Percentiles rank a stretch among this genome's conserved stretches.
Evolutionary conservation across 2,797 vertebrate species (phyloP).

Genomic region (Brachymystax lenok): DNA sequence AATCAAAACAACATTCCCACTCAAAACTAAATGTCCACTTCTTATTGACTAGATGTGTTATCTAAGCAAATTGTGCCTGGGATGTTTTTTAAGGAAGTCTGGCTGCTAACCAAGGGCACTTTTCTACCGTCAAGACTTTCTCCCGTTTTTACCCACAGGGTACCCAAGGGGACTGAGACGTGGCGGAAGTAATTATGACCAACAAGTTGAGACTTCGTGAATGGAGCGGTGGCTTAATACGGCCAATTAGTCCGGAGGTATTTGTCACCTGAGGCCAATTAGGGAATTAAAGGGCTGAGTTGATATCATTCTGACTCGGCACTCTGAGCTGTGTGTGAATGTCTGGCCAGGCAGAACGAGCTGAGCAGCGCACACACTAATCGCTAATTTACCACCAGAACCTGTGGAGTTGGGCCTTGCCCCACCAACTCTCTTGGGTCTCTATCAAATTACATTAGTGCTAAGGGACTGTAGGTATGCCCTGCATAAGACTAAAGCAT

Average conservation of each 20-base stretch:
- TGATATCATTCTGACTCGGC: conserved; percentile 35
- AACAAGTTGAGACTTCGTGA: conserved; percentile 47
- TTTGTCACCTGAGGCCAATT: conserved; percentile 70
- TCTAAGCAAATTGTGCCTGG: conserved; percentile 25
- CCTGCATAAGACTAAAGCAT: neutral
- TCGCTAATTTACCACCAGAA: conserved; percentile 36
- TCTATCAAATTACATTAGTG: conserved; percentile 21
- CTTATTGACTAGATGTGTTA: conserved; percentile 30
- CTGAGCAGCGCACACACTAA: conserved; percentile 17
- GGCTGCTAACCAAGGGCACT: conserved; percentile 32
- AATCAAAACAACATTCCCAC: conserved; percentile 49
- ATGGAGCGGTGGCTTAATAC: conserved; percentile 54
- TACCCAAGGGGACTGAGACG: conserved; percentile 54
- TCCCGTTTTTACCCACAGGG: conserved; percentile 12
- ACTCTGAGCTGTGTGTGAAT: conserved; percentile 35
- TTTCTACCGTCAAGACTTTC: conserved; percentile 33
- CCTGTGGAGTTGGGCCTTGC: conserved; percentile 17
- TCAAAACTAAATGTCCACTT: conserved; percentile 46
- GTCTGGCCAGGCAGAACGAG: conserved; percentile 50
- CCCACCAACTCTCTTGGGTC: conserved; percentile 16
- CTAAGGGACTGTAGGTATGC: neutral
- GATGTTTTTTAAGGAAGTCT: neutral
- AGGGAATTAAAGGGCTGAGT: conserved; percentile 53
- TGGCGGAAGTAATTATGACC: conserved; percentile 53
- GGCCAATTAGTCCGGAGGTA: conserved; percentile 61